Evolutionary conservation across 1,140 invertebrate genomes (phyloP), one percentile per base, ranked within the genome.

Genomic region (Tetranychus cinnabarinus): DNA sequence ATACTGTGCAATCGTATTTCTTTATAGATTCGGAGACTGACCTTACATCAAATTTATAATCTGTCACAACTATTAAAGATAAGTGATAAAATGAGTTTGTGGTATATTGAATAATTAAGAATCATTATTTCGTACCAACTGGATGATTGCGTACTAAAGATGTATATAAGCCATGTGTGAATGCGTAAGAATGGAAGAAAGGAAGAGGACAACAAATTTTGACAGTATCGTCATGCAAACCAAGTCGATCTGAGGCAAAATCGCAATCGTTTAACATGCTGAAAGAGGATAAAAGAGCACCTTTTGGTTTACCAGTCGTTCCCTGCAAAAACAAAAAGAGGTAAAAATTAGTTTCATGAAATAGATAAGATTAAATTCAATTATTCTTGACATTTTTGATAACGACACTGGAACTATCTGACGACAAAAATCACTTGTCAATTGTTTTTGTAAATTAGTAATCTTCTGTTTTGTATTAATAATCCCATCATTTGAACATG

Each of bases 151-250:
- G 15, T 31, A 33, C 31, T 23, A 35, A 13, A 31, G 58, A 48
- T 2, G 69, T 70, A 1, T 86, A 65, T 59, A 81, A 72, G 0
- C 82, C 86, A 48, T 83, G 74, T 1, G 84, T 76, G 39, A 83
- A 80, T 0, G 88, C 91, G 70, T 85, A 89, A 15, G 84, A 88
- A 70, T 98, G 93, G 69, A 96, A 97, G 13, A 96, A 76, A 0
- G 92, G 92, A 0, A 88, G 84, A 71, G 89, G 82, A 0, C 83
- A 67, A 68, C 86, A 89, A 33, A 52, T 33, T 48, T 86, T 68
- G 13, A 42, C 42, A 47, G 46, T 64, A 58, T 64, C 72, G 66
- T 72, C 73, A 56, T 73, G n/a, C n/a, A 45, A 35, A 7, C 34
- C 7, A n/a, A 79, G 71, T 62, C 84, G 76, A 58, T 74, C 71